phyloP scores from a whole-genome alignment of 2,797 vertebrate species.

The Coendou prehensilis region DNA sequence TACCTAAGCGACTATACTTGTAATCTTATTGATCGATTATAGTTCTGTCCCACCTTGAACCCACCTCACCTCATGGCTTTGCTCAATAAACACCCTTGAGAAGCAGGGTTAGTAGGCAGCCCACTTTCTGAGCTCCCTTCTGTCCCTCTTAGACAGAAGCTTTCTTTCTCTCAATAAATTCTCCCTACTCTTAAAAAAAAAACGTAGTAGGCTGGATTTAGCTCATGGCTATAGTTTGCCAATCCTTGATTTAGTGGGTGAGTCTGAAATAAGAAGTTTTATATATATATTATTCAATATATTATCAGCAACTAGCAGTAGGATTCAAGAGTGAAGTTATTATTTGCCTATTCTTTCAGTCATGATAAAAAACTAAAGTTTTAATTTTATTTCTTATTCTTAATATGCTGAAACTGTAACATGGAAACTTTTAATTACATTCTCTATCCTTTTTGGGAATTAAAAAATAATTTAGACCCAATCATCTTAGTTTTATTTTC shows the following conservation, averaged over 20 bases:
- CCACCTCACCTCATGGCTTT: background rate
- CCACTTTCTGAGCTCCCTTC: background rate
- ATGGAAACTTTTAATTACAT: background rate
- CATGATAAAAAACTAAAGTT: background rate
- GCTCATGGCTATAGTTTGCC: background rate
- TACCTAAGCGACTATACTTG: background rate
- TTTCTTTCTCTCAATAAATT: background rate
- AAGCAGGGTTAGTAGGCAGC: background rate
- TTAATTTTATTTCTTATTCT: background rate
- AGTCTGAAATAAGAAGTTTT: background rate
- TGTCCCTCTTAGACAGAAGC: background rate
- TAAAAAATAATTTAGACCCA: constrained; percentile 42
- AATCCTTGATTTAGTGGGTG: background rate
- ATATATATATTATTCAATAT: background rate
- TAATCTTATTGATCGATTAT: background rate
- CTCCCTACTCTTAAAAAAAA: background rate
- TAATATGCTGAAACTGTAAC: constrained; percentile 23
- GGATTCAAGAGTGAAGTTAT: background rate
- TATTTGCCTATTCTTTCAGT: background rate
- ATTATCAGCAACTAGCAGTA: background rate
- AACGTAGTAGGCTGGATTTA: background rate
- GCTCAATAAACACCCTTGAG: background rate
- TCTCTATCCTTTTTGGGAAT: background rate
- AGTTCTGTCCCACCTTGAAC: background rate
- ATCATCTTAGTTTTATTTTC: background rate